phyloP scores from a whole-genome alignment of 2,113 vertebrate species.

The Nipponia nippon region DNA sequence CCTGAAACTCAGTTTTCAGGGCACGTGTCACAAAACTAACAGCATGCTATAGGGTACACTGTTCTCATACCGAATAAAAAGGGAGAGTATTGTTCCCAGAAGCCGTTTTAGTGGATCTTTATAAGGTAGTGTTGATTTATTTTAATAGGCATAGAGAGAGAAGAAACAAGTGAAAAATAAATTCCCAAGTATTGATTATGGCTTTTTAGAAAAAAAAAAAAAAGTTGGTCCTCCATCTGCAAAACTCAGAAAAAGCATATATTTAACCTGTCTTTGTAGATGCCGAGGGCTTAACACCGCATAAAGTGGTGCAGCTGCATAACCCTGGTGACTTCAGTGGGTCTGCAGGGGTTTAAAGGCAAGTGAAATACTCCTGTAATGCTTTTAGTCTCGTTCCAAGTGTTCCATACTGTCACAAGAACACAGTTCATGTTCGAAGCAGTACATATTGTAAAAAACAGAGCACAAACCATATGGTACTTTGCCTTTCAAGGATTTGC shows the following conservation, averaged over 20 bases:
- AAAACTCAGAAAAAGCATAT: background rate
- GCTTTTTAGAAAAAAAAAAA: background rate
- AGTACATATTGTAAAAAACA: background rate
- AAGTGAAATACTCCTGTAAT: background rate
- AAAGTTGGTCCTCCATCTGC: background rate
- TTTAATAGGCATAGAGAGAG: background rate
- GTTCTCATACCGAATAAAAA: background rate
- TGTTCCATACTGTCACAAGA: background rate
- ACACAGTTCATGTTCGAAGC: background rate
- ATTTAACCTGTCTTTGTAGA: background rate
- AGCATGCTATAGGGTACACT: background rate
- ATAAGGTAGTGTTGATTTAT: background rate
- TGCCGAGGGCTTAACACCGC: background rate
- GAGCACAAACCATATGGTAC: background rate
- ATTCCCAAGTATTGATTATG: background rate
- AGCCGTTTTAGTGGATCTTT: background rate
- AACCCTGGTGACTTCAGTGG: background rate
- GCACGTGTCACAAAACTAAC: background rate
- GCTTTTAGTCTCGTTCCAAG: conserved; percentile 27
- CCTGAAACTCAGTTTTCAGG: background rate
- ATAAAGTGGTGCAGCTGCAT: background rate
- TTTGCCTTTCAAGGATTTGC: background rate
- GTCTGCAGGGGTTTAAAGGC: background rate
- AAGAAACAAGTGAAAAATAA: background rate
- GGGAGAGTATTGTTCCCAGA: background rate